phyloP scores from a whole-genome alignment of 2,797 vertebrate species.

The Pangasius sanitwongsei region DNA sequence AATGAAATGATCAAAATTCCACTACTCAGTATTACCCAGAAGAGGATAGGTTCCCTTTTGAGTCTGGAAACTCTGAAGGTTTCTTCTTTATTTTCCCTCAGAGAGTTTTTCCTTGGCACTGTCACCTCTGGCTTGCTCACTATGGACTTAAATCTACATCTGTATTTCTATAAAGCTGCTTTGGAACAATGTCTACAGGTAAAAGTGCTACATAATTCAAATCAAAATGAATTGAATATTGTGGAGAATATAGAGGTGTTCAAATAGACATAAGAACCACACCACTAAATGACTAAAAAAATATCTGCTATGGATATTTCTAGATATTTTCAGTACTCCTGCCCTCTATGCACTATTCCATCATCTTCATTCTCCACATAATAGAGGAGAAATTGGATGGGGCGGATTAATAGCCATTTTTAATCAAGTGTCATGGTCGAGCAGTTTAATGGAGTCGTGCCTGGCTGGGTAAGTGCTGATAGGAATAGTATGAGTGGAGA shows the following conservation, averaged over 20 bases:
- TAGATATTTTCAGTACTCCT: slow-evolving; percentile 19
- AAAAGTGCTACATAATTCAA: not conserved
- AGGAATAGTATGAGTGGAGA: slow-evolving; percentile 26
- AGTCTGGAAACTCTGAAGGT: not conserved
- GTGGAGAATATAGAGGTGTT: not conserved
- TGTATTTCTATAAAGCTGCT: not conserved
- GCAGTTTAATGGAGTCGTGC: slow-evolving; percentile 55
- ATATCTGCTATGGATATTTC: not conserved
- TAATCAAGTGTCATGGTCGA: slow-evolving; percentile 59
- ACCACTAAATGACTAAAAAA: slow-evolving; percentile 8
- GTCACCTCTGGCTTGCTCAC: not conserved
- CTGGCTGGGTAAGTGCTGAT: slow-evolving; percentile 48
- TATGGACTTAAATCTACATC: not conserved
- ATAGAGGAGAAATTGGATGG: slow-evolving; percentile 27
- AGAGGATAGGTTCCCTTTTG: not conserved
- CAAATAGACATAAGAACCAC: slow-evolving; percentile 3
- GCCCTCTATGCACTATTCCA: slow-evolving; percentile 23
- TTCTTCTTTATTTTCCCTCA: not conserved
- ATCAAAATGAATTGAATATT: not conserved
- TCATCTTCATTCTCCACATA: slow-evolving; percentile 15
- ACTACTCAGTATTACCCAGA: not conserved
- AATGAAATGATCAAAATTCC: not conserved
- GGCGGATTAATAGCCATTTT: slow-evolving; percentile 53
- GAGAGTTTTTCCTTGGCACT: not conserved
- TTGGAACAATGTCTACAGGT: not conserved